Percentiles rank a stretch among this genome's conserved stretches.
phyloP scores from a whole-genome alignment of 2,113 vertebrate genomes.

The Mesitornis unicolor region DNA sequence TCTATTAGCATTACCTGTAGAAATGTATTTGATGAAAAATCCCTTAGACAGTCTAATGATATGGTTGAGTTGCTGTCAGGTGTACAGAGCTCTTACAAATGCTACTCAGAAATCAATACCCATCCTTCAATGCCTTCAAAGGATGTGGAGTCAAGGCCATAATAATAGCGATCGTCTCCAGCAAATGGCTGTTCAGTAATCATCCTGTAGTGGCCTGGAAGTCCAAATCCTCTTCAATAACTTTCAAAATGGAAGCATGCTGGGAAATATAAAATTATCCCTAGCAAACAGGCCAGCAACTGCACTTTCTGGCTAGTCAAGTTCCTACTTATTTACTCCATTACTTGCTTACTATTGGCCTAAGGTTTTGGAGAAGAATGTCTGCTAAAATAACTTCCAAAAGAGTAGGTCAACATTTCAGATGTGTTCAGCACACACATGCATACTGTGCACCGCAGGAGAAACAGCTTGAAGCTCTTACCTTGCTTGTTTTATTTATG shows the following conservation, averaged over 20 bases:
- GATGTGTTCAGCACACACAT: not conserved
- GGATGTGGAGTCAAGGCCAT: not conserved
- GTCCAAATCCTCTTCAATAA: not conserved
- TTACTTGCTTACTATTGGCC: not conserved
- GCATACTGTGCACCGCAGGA: not conserved
- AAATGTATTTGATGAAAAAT: conserved; percentile 1
- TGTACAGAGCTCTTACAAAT: not conserved
- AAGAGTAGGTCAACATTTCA: not conserved
- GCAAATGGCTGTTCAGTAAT: not conserved
- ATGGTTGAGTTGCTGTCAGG: not conserved
- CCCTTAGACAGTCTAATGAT: not conserved
- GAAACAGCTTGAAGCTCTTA: not conserved
- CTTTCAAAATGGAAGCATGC: not conserved
- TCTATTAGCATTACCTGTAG: not conserved
- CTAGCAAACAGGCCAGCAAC: not conserved
- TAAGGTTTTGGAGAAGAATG: not conserved
- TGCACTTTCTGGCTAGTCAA: not conserved
- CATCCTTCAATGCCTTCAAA: not conserved
- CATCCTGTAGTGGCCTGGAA: not conserved
- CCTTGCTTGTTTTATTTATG: not conserved
- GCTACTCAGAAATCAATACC: conserved; percentile 18
- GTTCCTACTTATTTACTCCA: not conserved
- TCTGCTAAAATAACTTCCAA: not conserved
- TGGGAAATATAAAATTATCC: not conserved
- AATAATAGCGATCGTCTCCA: not conserved